A percentile compares a stretch with the other conserved stretches of the same genome.
Conservation (phyloP, 2,888 invertebrate species). For the Leptopilina syphax region DNA sequence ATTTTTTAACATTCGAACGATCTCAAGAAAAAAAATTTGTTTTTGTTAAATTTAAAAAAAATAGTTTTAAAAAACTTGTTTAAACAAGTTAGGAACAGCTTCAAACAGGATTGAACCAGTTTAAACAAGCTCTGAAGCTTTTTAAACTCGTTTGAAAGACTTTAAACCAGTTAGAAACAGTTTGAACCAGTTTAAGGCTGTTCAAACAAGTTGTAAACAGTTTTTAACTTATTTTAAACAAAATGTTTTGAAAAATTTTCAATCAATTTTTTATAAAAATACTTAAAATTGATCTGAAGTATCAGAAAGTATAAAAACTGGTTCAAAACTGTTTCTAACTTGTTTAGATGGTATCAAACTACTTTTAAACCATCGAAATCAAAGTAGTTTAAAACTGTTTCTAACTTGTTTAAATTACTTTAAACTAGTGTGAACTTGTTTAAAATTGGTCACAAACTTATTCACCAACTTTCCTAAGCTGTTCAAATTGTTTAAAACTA, state of each 20-base stretch:
- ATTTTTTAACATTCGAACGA: too few species aligned
- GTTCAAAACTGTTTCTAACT: background rate
- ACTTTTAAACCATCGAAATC: too few species aligned
- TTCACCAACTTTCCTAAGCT: too few species aligned
- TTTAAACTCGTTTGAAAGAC: background rate
- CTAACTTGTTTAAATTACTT: background rate
- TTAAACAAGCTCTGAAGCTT: background rate
- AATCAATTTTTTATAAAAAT: too few species aligned
- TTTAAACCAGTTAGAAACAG: background rate
- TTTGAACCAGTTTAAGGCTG: background rate
- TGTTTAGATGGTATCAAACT: background rate
- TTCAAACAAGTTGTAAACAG: background rate
- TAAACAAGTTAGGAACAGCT: background rate
- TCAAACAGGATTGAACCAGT: background rate
- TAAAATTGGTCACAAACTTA: too few species aligned
- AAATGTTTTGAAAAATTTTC: too few species aligned
- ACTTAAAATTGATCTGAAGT: too few species aligned
- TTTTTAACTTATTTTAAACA: background rate
- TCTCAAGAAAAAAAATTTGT: too few species aligned
- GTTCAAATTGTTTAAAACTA: too few species aligned
- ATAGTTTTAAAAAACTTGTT: background rate
- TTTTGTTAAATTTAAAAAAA: too few species aligned
- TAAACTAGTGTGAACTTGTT: background rate
- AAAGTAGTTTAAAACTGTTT: background rate
- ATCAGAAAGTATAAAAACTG: background rate